phyloP scores from a whole-genome alignment of 2,888 invertebrate species.

The Pocota personata region DNA sequence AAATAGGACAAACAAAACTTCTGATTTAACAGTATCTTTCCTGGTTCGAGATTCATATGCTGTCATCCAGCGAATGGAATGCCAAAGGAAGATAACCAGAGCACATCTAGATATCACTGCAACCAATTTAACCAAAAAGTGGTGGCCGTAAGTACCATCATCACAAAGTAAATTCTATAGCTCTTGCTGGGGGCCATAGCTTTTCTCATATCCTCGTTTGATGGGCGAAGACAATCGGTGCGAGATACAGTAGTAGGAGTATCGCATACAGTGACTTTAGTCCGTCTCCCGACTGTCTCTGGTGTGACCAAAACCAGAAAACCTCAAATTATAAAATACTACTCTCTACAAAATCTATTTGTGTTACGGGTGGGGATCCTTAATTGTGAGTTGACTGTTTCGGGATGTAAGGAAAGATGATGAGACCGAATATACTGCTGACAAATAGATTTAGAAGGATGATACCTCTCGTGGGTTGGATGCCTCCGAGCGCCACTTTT shows the following conservation, averaged over 20 bases:
- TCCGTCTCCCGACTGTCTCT: slow-evolving; percentile 18
- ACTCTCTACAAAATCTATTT: slow-evolving; percentile 18
- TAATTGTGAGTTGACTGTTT: slow-evolving; percentile 33
- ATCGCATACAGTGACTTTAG: slow-evolving; percentile 25
- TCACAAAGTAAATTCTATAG: background rate
- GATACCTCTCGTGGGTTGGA: slow-evolving; percentile 13
- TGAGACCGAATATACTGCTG: background rate
- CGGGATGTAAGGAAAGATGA: background rate
- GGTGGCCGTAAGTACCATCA: slow-evolving; percentile 34
- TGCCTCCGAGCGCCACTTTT: background rate
- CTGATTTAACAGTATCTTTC: slow-evolving; percentile 28
- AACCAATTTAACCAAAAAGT: slow-evolving; percentile 55
- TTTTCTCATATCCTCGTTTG: slow-evolving; percentile 42
- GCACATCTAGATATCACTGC: slow-evolving; percentile 19
- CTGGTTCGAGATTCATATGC: background rate
- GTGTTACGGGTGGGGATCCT: background rate
- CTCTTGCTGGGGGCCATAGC: slow-evolving; percentile 37
- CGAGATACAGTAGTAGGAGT: background rate
- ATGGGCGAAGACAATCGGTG: slow-evolving; percentile 9
- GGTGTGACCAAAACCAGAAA: slow-evolving; percentile 35
- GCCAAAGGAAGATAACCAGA: slow-evolving; percentile 3
- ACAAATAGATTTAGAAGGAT: slow-evolving; percentile 30
- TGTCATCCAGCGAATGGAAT: background rate
- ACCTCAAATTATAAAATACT: slow-evolving; percentile 67
- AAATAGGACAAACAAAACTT: slow-evolving; percentile 57